A percentile compares a stretch with the other conserved stretches of the same genome.
These are phyloP conservation scores for Dendrolimus kikuchii DNA, from an alignment of 1,140 invertebrate species.

Conservation along the genomic window DNA sequence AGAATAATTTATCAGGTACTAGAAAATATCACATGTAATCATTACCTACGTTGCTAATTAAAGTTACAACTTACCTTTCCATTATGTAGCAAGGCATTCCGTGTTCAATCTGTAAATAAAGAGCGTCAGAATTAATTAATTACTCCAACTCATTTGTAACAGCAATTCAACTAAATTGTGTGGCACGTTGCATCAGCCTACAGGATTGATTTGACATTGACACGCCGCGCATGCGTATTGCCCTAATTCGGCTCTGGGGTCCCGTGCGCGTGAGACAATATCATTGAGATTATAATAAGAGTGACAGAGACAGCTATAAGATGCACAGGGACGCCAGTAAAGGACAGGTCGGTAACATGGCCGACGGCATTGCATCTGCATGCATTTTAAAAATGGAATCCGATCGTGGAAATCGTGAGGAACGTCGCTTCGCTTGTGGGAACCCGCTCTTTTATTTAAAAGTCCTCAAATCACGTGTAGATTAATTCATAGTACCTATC, in stretches of 20 bases:
- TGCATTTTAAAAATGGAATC: slow-evolving; percentile 23
- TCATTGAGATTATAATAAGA: slow-evolving; percentile 16
- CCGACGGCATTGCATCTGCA: slow-evolving; percentile 56
- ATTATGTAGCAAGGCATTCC: slow-evolving; percentile 7
- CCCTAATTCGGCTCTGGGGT: slow-evolving; percentile 51
- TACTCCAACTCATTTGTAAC: slow-evolving; percentile 16
- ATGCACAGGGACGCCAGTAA: slow-evolving; percentile 21
- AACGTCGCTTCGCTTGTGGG: slow-evolving; percentile 14
- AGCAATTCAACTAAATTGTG: slow-evolving; percentile 25
- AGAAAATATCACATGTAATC: not conserved
- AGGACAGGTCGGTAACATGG: slow-evolving; percentile 53
- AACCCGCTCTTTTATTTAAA: slow-evolving; percentile 7
- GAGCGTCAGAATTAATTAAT: slow-evolving; percentile 17
- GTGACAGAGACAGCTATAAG: slow-evolving; percentile 28
- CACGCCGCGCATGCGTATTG: slow-evolving; percentile 62
- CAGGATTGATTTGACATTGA: slow-evolving; percentile 70
- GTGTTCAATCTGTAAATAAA: slow-evolving; percentile 21
- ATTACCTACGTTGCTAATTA: not conserved
- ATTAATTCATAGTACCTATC: too few relatives aligned
- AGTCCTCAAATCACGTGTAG: too few relatives aligned
- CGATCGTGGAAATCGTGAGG: slow-evolving; percentile 6
- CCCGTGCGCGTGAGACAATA: slow-evolving; percentile 24
- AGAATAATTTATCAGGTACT: too few relatives aligned
- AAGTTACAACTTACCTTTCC: slow-evolving; percentile 3
- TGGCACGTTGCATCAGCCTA: slow-evolving; percentile 60